Evolutionary conservation across 2,113 vertebrate species (phyloP).

Genomic region (Vombatus ursinus): DNA sequence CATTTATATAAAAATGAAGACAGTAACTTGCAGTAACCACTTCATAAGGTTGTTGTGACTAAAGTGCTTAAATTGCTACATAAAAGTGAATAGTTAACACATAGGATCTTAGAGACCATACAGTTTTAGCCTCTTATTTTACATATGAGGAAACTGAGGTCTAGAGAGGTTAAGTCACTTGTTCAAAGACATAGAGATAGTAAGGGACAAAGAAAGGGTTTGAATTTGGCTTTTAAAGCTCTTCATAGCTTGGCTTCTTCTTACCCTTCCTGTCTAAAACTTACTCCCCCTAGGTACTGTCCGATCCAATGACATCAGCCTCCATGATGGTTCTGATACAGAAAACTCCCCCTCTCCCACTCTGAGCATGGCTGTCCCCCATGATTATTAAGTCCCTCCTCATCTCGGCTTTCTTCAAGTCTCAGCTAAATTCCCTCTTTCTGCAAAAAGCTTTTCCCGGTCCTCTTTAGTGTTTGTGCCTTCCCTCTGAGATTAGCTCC

Average conservation of each 20-base stretch:
- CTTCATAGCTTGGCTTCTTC: neutral
- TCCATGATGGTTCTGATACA: neutral
- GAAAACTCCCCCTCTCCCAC: neutral
- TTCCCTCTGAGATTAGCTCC: neutral
- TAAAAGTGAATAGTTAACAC: neutral
- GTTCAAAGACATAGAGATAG: neutral
- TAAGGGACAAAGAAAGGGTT: neutral
- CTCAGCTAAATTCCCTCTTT: neutral
- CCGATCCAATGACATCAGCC: neutral
- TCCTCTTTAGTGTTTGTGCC: neutral
- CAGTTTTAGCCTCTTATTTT: neutral
- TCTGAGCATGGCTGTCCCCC: neutral
- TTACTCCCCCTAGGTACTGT: neutral
- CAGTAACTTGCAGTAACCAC: neutral
- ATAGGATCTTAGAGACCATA: neutral
- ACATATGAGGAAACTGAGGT: neutral
- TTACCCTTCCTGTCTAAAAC: neutral
- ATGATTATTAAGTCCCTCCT: neutral
- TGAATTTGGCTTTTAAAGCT: neutral
- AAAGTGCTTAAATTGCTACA: neutral
- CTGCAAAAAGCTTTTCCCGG: neutral
- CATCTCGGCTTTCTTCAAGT: neutral
- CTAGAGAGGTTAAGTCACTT: neutral
- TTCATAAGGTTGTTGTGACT: neutral
- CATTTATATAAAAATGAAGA: neutral